phyloP scores from a whole-genome alignment of 2,888 invertebrate species.

The Eupithecia subumbrata region DNA sequence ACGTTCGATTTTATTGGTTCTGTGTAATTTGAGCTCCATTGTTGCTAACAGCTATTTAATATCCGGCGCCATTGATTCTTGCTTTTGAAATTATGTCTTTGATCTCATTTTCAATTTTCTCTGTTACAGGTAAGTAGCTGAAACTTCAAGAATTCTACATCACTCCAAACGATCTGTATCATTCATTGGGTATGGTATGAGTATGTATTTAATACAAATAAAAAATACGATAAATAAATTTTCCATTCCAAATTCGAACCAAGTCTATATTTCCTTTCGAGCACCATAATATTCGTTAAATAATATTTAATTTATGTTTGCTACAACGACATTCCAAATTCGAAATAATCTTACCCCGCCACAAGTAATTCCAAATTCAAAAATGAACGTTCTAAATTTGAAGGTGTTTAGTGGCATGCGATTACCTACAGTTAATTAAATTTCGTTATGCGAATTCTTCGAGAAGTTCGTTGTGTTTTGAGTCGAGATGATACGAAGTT shows the following conservation, averaged over 20 bases:
- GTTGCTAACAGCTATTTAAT: conserved; percentile 17
- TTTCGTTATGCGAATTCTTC: conserved; percentile 55
- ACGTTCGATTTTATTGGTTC: conserved; percentile 39
- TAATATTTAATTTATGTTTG: neutral
- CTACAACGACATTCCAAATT: conserved; percentile 38
- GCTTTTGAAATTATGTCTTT: neutral
- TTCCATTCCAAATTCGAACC: neutral
- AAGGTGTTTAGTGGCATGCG: conserved; percentile 47
- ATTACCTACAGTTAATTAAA: conserved; percentile 55
- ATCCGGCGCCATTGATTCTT: conserved; percentile 2
- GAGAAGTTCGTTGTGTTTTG: conserved; percentile 50
- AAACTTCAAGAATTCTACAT: conserved; percentile 31
- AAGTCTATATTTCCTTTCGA: neutral
- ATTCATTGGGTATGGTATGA: neutral
- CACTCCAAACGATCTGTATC: neutral
- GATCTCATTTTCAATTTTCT: conserved; percentile 39
- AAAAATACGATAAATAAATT: conserved; percentile 31
- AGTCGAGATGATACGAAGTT: conserved; percentile 38
- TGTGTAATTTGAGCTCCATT: conserved; percentile 27
- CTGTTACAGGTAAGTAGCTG: conserved; percentile 72
- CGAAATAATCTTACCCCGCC: conserved; percentile 36
- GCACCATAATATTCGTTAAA: neutral
- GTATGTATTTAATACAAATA: conserved; percentile 21
- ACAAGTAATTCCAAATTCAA: conserved; percentile 37
- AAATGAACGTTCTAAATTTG: conserved; percentile 35